Evolutionary conservation across 2,888 invertebrate genomes (phyloP), one percentile per base, ranked within the genome.

Genomic region (Drosophila pseudotalamancana): DNA sequence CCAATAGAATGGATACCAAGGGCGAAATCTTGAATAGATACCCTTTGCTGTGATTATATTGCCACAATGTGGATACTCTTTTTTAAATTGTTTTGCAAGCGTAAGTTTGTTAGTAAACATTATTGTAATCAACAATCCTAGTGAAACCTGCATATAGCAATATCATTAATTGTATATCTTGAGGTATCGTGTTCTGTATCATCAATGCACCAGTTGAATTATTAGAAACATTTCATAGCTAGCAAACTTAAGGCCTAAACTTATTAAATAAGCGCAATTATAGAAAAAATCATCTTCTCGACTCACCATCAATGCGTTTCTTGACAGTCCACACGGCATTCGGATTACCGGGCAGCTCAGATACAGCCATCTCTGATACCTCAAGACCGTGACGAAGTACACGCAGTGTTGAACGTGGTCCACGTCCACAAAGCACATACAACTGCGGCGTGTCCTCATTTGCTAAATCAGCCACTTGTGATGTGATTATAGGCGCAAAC

Each of bases 301-400:
- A 93, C 95, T 96, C 92, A 99, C 99, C 99, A 93, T 99, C 99
- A 90, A 97, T 95, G 91, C 98, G 95, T 87, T 96, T 94, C 90
- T 98, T 97, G 16, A 99, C 99, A 25, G 99, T 99, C 99, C 99
- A 99, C 1, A 99, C 99, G 85, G 99, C 99, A 92, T 99, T 99
- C 2, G 99, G 99, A 89, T 98, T 99, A 89, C 99, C 99, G n/a
- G 99, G 99, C 77, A 99, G 92, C 92, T 99, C 99, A 19, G 99
- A 99, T 2, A 99, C 99, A 61, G 99, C 99, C 99, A 99, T 99
- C 92, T 99, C 99, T 0, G 98, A 97, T 1, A 99, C 99, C 93
- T 99, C 99, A 48, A 99, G 93, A 81, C 99, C 99, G 91, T 99
- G 99, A 19, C 99, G 94, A 8, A 99, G 92, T 0, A 99, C 98